Percentiles rank a stretch among this genome's conserved stretches.
These are phyloP conservation scores for Myotis planiceps DNA, from an alignment of 2,797 vertebrate species.

Conservation along the genomic window DNA sequence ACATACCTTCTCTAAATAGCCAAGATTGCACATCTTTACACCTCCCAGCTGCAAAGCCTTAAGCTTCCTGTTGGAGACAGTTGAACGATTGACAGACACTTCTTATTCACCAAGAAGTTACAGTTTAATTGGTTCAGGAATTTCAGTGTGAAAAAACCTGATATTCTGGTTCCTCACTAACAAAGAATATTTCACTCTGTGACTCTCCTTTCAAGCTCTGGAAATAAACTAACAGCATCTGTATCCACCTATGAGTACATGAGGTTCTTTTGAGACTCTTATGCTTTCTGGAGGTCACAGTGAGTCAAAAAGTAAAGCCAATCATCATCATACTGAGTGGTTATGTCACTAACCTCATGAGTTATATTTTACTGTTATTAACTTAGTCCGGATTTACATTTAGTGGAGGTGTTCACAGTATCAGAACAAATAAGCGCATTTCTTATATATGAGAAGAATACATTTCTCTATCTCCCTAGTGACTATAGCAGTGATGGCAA, in stretches of 20 bases:
- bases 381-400: neutral
- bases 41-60: constrained; percentile 44
- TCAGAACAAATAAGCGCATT: neutral
- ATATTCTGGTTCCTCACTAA: constrained; percentile 82
- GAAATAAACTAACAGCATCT: constrained; percentile 79
- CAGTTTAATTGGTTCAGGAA: constrained; percentile 56
- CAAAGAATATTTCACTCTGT: neutral
- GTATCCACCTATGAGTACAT: constrained; percentile 68
- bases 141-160: constrained; percentile 76
- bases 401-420: neutral
- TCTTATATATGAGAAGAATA: neutral
- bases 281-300: constrained; percentile 40
- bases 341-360: neutral
- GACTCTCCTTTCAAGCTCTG: constrained; percentile 75
- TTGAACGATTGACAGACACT: constrained; percentile 44
- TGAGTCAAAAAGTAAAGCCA: neutral
- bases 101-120: constrained; percentile 32
- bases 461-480: neutral
- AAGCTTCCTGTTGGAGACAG: constrained; percentile 42
- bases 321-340: neutral
- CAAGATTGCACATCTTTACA: neutral
- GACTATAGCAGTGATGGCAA: neutral
- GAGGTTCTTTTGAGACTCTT: constrained; percentile 75
- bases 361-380: neutral
- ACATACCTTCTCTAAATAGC: neutral